Base-by-base conservation (phyloP, 2,113 vertebrate species). In the Urocolius indicus region DNA sequence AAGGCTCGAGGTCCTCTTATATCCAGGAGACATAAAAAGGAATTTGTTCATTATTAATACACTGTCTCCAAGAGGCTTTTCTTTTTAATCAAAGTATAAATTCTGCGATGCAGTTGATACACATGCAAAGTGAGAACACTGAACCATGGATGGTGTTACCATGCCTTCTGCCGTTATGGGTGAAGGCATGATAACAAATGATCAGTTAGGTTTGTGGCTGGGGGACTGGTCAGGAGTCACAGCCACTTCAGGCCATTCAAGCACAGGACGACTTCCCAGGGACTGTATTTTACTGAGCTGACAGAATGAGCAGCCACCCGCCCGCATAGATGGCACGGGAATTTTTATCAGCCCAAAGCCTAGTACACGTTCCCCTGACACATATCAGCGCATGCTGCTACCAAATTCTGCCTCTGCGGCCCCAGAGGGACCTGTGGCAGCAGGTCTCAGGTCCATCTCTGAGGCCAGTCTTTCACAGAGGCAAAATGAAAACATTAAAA, bases 321-420 rank as follows among this genome's bases (percentile, higher is more conserved):
- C 62, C 75, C 69, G 71, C 0, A 0, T 10, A 66, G n/a, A 51
- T 26, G 59, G 57, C 86, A 93, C 72, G 55, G 48, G 74, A 86
- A 80, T 30, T 43, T 34, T 73, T 54, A 49, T 69, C 51, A 71
- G 43, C 46, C 20, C 57, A 11, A 74, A 74, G 36, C 5, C 30
- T 8, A 57, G 24, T 9, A 54, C 0, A 1, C 1, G 7, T 20
- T 68, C 24, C 46, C 46, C 21, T 5, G 0, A 62, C 0, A 0
- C 29, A 15, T 30, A 73, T 38, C 76, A 72, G 55, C 10, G 6
- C 34, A 27, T 48, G 38, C 79, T 63, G 52, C 59, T 48, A 80
- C 27, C 68, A 63, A 55, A 81, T 59, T 8, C 67, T 1, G 2
- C 32, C 76, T 59, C 79, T 54, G 57, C 23, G 88, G 65, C 34